phyloP scores from a whole-genome alignment of 2,888 invertebrate species.

The Rotaria socialis region DNA sequence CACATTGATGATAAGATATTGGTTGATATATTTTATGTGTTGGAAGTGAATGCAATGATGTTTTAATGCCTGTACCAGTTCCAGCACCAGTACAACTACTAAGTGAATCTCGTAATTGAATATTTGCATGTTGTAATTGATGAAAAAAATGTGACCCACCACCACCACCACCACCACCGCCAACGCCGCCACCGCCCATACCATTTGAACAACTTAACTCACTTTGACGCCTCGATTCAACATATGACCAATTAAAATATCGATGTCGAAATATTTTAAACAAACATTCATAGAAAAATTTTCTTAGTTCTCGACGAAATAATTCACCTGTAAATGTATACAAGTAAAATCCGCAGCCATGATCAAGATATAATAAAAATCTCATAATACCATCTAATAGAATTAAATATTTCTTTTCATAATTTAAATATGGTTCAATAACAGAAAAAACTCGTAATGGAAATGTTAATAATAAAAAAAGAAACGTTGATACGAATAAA shows the following conservation, averaged over 20 bases:
- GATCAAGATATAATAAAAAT: conserved; percentile 37
- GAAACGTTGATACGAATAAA: conserved; percentile 20
- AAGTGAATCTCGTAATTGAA: background rate
- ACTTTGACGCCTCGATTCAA: background rate
- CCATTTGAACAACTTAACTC: conserved; percentile 32
- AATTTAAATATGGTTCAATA: conserved; percentile 29
- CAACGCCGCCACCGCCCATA: too few species aligned
- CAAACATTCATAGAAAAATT: background rate
- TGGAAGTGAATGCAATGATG: background rate
- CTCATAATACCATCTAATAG: conserved; percentile 26
- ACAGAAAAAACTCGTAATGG: conserved; percentile 16
- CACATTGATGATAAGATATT: background rate
- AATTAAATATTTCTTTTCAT: conserved; percentile 9
- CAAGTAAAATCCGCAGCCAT: conserved; percentile 26
- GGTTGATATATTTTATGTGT: background rate
- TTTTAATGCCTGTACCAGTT: background rate
- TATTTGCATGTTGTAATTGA: background rate
- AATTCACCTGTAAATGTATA: conserved; percentile 33
- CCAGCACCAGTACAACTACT: background rate
- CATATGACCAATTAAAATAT: conserved; percentile 1
- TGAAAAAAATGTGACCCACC: background rate
- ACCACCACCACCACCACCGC: too few species aligned
- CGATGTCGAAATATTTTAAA: background rate
- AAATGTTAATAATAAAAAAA: conserved; percentile 30
- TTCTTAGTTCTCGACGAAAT: conserved; percentile 6